Base-by-base conservation (phyloP, 2,888 invertebrate species). In the Leptarthrus brevirostris region DNA sequence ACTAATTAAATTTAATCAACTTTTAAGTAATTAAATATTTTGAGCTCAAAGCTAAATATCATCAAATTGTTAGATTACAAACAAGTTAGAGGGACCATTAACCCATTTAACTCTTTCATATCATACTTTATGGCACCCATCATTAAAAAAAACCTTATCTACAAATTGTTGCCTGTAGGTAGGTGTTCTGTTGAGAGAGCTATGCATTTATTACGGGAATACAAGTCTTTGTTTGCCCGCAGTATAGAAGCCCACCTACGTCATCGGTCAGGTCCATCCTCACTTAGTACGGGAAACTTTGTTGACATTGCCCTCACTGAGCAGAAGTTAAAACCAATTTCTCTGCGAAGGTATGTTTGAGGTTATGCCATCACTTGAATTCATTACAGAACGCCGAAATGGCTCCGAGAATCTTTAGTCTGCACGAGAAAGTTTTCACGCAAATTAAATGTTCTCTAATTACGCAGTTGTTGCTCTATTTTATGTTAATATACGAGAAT, bases 361-460 rank as follows among this genome's bases (percentile, higher is more conserved):
- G 44, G 64, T 64, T 64, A 24, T 44, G 44, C 26, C 24, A 44
- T 18, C 47, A 22, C 24, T 44, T 64, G 64, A 64, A 64, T 64
- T 64, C 64, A 64, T 64, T 64, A 64, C 44, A 47, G n/a, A 47
- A 64, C 64, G 22, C 47, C 14, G 6, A 6, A 64, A 44, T 40
- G 44, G 36, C 64, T 44, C 47, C 14, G 24, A 44, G 64, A 22
- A 12, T 64, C 24, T 64, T 44, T 22, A 64, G 64, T 64, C 36
- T 47, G 20, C 44, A 44, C 40, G 61, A 22, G 36, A 47, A 64
- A 64, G 36, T 64, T 64, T 64, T 47, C 8, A 64, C 40, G 64
- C 44, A 64, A 64, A 64, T 64, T 64, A 64, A 64, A 64, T 64
- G 64, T 64, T 64, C 64, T 36, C 64, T 64, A 64, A 64, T 64